These are phyloP conservation scores for Drosophila cardini DNA, from an alignment of 1,140 invertebrate genomes.

Conservation along the genomic window DNA sequence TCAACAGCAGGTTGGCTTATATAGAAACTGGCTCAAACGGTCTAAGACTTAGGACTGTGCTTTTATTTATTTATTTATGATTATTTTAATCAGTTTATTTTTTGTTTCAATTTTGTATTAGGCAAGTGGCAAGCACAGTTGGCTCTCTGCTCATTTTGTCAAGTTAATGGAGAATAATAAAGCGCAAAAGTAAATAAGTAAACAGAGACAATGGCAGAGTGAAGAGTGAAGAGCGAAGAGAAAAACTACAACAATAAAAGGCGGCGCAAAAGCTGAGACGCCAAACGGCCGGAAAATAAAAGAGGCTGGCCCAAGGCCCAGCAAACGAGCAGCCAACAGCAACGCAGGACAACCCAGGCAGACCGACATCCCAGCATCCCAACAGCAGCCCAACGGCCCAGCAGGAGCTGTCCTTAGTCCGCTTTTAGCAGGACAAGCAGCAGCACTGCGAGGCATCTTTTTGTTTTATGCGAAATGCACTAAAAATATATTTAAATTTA, in stretches of 20 bases:
- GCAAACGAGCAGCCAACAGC: constrained; percentile 43
- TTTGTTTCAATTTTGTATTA: constrained; percentile 43
- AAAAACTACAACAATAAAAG: constrained; percentile 81
- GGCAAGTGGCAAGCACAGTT: constrained; percentile 37
- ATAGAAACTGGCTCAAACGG: background rate
- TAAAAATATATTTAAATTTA: constrained; percentile 84
- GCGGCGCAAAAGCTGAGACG: constrained; percentile 74
- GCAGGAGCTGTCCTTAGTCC: background rate
- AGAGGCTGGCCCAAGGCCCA: constrained; percentile 58
- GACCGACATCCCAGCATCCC: constrained; percentile 5
- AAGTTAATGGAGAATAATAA: constrained; percentile 83
- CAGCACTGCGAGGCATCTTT: constrained; percentile 73
- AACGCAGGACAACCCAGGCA: background rate
- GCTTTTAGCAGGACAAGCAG: constrained; percentile 21
- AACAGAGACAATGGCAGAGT: constrained; percentile 55
- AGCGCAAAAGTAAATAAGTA: constrained; percentile 82
- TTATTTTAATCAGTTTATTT: constrained; percentile 14
- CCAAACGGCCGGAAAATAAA: constrained; percentile 81
- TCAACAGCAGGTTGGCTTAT: constrained; percentile 22
- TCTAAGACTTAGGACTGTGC: constrained; percentile 12
- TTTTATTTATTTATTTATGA: constrained; percentile 47
- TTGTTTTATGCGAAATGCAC: constrained; percentile 83
- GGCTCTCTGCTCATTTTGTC: constrained; percentile 72
- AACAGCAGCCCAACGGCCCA: constrained; percentile 9
- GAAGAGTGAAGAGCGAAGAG: background rate